Evolutionary conservation across 2,797 vertebrate genomes (phyloP).

Genomic region (Arrhamphus sclerolepis): DNA sequence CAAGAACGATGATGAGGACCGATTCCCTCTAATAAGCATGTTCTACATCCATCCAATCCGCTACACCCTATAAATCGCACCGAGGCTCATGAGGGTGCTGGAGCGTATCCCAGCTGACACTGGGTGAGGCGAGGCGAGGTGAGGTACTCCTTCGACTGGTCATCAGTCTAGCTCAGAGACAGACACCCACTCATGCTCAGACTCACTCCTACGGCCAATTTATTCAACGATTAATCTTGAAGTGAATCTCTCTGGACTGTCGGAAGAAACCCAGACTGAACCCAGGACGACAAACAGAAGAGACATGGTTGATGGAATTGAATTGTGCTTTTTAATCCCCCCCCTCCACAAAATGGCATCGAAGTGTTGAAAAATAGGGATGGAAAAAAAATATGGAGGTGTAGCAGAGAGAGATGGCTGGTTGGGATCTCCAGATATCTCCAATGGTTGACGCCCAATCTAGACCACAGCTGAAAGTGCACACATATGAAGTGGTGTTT

Average conservation of each 20-base stretch:
- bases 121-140: slow-evolving; percentile 3
- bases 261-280: neutral
- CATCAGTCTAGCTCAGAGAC: slow-evolving; percentile 5
- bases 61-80: slow-evolving; percentile 13
- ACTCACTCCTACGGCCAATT: neutral
- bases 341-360: too few relatives aligned
- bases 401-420: too few relatives aligned
- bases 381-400: too few relatives aligned
- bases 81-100: slow-evolving; percentile 1
- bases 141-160: slow-evolving; percentile 3
- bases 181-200: neutral
- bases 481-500: too few relatives aligned
- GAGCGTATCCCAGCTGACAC: slow-evolving; percentile 7
- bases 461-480: too few relatives aligned
- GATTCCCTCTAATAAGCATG: neutral
- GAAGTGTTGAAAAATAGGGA: too few relatives aligned
- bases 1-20: neutral
- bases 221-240: neutral
- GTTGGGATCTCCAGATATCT: too few relatives aligned
- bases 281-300: too few relatives aligned
- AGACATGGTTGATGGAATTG: too few relatives aligned
- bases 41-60: slow-evolving; percentile 2
- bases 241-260: neutral
- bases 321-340: too few relatives aligned
- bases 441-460: too few relatives aligned